These are phyloP conservation scores for Lycaon pictus DNA, from an alignment of 2,113 vertebrate genomes.

Conservation along the genomic window DNA sequence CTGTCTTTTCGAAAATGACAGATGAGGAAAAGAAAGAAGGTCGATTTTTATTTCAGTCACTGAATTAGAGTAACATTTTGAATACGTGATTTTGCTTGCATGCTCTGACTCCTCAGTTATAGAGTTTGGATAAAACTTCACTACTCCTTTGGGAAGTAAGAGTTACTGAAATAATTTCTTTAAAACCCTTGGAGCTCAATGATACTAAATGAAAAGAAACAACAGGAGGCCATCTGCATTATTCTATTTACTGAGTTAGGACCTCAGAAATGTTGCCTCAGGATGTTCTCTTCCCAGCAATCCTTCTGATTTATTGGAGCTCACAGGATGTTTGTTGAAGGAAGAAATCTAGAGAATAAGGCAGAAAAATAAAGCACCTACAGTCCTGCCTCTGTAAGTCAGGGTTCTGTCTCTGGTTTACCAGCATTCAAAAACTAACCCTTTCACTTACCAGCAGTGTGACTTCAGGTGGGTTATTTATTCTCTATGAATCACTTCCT, in stretches of 20 bases:
- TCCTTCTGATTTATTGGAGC: neutral
- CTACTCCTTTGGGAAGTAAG: neutral
- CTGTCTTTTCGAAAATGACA: neutral
- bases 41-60: neutral
- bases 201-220: conserved; percentile 34
- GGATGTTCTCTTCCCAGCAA: neutral
- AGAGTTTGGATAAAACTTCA: neutral
- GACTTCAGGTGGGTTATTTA: neutral
- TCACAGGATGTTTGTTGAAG: neutral
- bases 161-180: conserved; percentile 20
- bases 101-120: neutral
- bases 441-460: neutral
- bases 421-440: neutral
- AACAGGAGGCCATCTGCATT: neutral
- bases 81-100: neutral
- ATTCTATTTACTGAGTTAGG: conserved; percentile 29
- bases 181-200: conserved; percentile 11
- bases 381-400: neutral
- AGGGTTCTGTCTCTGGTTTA: neutral
- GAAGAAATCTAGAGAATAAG: neutral
- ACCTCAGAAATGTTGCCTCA: neutral
- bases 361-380: neutral
- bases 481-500: neutral
- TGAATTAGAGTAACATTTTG: neutral
- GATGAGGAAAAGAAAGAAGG: neutral